phyloP scores from a whole-genome alignment of 1,140 invertebrate species.

The Drosophila kepulauana region DNA sequence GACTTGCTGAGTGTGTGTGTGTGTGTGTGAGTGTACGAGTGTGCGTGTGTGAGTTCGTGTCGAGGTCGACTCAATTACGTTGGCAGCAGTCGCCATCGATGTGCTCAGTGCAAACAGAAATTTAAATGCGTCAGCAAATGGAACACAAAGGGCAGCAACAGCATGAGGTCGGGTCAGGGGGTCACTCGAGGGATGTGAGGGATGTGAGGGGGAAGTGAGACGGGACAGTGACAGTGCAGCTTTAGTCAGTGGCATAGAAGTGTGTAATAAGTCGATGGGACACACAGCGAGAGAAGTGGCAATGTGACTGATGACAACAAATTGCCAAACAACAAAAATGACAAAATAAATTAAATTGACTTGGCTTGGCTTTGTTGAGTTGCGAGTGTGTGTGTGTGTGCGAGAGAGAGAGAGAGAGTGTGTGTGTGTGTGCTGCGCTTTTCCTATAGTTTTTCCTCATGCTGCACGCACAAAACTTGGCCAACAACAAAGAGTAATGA shows the following conservation, averaged over 20 bases:
- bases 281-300: constrained; percentile 18
- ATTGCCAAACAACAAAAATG: constrained; percentile 76
- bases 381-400: constrained; percentile 23
- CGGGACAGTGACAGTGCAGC: constrained; percentile 13
- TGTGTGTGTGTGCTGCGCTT: constrained; percentile 58
- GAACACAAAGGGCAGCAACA: constrained; percentile 46
- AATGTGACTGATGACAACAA: constrained; percentile 47
- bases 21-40: constrained; percentile 13
- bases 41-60: constrained; percentile 18
- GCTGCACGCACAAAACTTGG: constrained; percentile 47
- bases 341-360: constrained; percentile 83
- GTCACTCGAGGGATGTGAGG: neutral
- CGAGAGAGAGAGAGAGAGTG: constrained; percentile 7
- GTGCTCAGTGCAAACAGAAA: constrained; percentile 64
- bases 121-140: constrained; percentile 80
- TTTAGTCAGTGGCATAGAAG: constrained; percentile 29
- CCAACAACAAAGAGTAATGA: constrained; percentile 10
- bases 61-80: constrained; percentile 45
- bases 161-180: constrained; percentile 1
- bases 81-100: constrained; percentile 60
- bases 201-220: neutral
- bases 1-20: neutral
- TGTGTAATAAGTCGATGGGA: constrained; percentile 61
- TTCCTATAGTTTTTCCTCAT: constrained; percentile 55
- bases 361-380: constrained; percentile 54